A percentile compares a stretch with the other conserved stretches of the same genome.
Conservation (phyloP, 1,140 invertebrate genomes). For the Euglossa dilemma region DNA sequence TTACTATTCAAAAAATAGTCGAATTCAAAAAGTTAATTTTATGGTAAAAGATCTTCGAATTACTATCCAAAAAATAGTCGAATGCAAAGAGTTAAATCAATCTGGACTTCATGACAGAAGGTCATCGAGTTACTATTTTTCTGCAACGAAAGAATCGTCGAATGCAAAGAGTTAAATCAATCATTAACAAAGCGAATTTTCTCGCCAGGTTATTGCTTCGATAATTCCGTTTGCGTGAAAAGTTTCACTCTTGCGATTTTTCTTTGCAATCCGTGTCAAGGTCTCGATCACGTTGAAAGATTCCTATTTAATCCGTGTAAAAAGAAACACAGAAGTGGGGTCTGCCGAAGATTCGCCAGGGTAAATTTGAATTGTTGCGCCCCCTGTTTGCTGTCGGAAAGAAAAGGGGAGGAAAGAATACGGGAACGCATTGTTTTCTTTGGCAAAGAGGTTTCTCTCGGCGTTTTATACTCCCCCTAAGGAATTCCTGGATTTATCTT, state of each 20-base stretch:
- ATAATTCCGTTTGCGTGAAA: background rate
- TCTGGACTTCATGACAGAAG: too few species aligned
- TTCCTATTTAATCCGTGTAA: background rate
- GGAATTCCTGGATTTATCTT: slow-evolving; percentile 16
- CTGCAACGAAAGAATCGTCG: too few species aligned
- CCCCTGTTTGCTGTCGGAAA: background rate
- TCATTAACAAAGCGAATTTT: too few species aligned
- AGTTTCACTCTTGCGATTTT: background rate
- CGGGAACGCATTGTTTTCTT: slow-evolving; percentile 14
- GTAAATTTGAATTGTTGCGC: slow-evolving; percentile 22
- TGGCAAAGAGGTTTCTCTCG: slow-evolving; percentile 14
- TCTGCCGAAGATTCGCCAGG: background rate
- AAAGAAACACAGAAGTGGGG: background rate
- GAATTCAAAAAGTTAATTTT: too few species aligned
- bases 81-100: too few species aligned
- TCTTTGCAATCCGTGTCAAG: background rate
- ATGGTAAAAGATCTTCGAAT: too few species aligned
- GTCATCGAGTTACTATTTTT: too few species aligned
- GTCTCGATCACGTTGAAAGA: background rate
- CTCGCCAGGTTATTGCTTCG: too few species aligned
- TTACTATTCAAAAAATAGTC: too few species aligned
- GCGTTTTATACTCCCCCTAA: background rate
- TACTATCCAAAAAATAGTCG: too few species aligned
- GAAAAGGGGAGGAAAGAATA: background rate
- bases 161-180: too few species aligned